Percentiles rank a stretch among this genome's conserved stretches.
phyloP scores from a whole-genome alignment of 2,888 invertebrate species.

The Aethes cnicana region DNA sequence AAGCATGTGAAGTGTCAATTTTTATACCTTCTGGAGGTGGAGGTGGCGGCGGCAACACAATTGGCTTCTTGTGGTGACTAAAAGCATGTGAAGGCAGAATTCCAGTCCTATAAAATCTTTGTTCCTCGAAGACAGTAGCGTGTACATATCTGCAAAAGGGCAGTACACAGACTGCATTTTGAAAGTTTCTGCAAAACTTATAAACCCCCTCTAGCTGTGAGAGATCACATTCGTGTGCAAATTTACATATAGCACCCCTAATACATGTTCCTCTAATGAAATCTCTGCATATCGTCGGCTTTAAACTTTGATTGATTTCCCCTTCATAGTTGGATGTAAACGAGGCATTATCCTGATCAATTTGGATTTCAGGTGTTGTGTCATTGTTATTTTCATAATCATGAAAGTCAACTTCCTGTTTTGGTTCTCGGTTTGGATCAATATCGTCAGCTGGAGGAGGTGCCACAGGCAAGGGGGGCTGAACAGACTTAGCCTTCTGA shows the following conservation, averaged over 20 bases:
- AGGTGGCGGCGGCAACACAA: background rate
- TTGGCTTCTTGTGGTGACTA: slow-evolving; percentile 50
- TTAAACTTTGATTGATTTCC: too few species aligned
- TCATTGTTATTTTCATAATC: slow-evolving; percentile 34
- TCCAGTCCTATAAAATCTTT: slow-evolving; percentile 56
- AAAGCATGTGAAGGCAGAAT: slow-evolving; percentile 53
- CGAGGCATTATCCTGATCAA: background rate
- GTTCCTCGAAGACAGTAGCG: slow-evolving; percentile 63
- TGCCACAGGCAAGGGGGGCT: slow-evolving; percentile 51
- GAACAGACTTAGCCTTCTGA: slow-evolving; percentile 31
- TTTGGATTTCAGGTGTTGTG: background rate
- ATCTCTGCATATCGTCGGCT: slow-evolving; percentile 56
- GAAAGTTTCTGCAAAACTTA: slow-evolving; percentile 63
- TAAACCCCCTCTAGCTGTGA: slow-evolving; percentile 54
- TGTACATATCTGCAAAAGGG: slow-evolving; percentile 62
- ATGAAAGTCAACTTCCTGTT: slow-evolving; percentile 48
- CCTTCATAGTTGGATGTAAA: background rate
- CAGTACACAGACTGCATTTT: slow-evolving; percentile 52
- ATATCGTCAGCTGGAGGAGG: slow-evolving; percentile 48
- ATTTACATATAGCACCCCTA: slow-evolving; percentile 50
- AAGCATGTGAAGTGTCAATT: background rate
- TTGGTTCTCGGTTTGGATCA: slow-evolving; percentile 28
- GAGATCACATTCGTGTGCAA: slow-evolving; percentile 54
- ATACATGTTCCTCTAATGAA: slow-evolving; percentile 59
- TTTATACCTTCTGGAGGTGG: slow-evolving; percentile 2